Evolutionary conservation across 1,140 invertebrate genomes (phyloP).

Genomic region (Spodoptera litura): DNA sequence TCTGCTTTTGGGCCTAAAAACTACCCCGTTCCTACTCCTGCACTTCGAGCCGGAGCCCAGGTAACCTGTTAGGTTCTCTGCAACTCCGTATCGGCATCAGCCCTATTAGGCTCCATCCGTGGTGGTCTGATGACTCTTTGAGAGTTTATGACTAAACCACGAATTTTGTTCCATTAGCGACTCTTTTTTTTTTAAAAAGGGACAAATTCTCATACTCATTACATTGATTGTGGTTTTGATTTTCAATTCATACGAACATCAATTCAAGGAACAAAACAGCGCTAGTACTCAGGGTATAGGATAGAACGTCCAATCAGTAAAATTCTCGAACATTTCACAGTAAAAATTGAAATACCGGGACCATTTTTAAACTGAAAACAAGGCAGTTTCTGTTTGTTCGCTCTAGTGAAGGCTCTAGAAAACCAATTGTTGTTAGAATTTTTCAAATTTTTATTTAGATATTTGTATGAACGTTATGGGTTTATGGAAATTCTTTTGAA

Average conservation of each 20-base stretch:
- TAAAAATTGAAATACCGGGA: constrained; percentile 6
- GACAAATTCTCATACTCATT: neutral
- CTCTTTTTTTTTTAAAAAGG: too few species aligned
- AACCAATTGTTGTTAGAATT: neutral
- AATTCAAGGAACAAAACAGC: neutral
- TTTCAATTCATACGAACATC: neutral
- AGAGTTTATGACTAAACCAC: too few species aligned
- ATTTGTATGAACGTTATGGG: neutral
- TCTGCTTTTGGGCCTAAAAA: too few species aligned
- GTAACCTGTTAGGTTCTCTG: too few species aligned
- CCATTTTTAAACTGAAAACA: constrained; percentile 7
- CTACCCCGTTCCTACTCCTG: too few species aligned
- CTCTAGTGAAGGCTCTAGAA: too few species aligned
- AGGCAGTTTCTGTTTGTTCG: constrained; percentile 1
- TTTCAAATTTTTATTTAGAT: neutral
- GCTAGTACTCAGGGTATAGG: neutral
- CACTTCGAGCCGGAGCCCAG: too few species aligned
- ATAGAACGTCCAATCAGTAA: constrained; percentile 8
- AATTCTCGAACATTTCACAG: constrained; percentile 1
- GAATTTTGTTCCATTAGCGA: too few species aligned
- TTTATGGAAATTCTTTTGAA: neutral
- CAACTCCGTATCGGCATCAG: too few species aligned
- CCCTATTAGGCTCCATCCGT: too few species aligned
- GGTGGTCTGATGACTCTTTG: too few species aligned
- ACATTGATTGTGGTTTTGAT: neutral